Evolutionary conservation across 2,888 invertebrate species (phyloP).

Genomic region (Drosophila kuntzei): DNA sequence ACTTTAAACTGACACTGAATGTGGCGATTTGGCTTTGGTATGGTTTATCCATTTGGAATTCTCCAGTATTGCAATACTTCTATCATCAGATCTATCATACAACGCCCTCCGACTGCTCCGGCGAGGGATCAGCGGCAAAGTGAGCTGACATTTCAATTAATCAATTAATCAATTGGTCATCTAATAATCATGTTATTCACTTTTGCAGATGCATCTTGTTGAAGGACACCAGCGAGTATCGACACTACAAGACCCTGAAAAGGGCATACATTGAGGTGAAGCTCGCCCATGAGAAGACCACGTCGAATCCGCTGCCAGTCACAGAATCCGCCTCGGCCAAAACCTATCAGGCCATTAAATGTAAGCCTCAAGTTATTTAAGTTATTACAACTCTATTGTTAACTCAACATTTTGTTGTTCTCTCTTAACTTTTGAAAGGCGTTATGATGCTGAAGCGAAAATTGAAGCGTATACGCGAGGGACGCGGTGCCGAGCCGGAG

Average conservation of each 20-base stretch:
- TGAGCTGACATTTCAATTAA: slow-evolving; percentile 38
- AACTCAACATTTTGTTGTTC: not conserved
- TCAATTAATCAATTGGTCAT: too few species aligned
- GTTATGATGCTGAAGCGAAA: slow-evolving; percentile 85
- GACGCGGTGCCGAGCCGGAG: slow-evolving; percentile 82
- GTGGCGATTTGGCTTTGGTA: slow-evolving; percentile 85
- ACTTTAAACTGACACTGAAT: slow-evolving; percentile 84
- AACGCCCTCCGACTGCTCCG: slow-evolving; percentile 83
- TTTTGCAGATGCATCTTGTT: slow-evolving; percentile 83
- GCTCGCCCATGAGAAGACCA: slow-evolving; percentile 81
- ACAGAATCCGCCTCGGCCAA: slow-evolving; percentile 82
- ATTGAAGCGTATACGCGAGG: slow-evolving; percentile 85
- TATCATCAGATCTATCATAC: slow-evolving; percentile 85
- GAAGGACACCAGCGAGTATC: slow-evolving; percentile 84
- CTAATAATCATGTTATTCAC: not conserved
- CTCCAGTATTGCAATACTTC: slow-evolving; percentile 85
- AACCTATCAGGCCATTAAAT: slow-evolving; percentile 85
- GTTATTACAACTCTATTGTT: not conserved
- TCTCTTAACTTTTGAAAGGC: slow-evolving; percentile 61
- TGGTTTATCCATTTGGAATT: slow-evolving; percentile 85
- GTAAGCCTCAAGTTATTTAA: slow-evolving; percentile 56
- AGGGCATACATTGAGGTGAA: slow-evolving; percentile 85
- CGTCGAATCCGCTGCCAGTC: slow-evolving; percentile 63
- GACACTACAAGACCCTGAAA: slow-evolving; percentile 83
- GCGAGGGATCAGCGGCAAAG: slow-evolving; percentile 85